phyloP scores from a whole-genome alignment of 2,113 vertebrate species.

The Amphiprion ocellaris region DNA sequence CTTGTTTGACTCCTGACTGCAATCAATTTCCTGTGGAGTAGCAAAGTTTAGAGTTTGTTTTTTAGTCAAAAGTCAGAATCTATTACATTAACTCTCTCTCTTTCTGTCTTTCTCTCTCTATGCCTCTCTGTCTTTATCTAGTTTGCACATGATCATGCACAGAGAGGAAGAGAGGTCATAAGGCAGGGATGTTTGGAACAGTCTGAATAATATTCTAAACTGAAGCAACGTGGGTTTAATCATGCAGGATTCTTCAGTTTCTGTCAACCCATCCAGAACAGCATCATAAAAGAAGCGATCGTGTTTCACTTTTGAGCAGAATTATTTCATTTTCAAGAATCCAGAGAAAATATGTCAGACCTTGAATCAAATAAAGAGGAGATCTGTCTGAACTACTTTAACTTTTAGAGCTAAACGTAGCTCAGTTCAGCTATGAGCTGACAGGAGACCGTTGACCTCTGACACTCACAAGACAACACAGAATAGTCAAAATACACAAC shows the following conservation, averaged over 20 bases:
- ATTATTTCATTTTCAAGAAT: conserved; percentile 22
- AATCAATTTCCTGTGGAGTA: conserved; percentile 56
- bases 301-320: conserved; percentile 31
- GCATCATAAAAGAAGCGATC: conserved; percentile 52
- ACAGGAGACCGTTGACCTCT: conserved; percentile 65
- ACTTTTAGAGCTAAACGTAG: not conserved
- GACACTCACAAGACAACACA: conserved; percentile 58
- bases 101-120: not conserved
- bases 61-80: conserved; percentile 41
- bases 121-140: not conserved
- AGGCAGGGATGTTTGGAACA: conserved; percentile 41
- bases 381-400: not conserved
- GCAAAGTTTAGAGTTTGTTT: conserved; percentile 41
- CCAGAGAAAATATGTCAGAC: conserved; percentile 8
- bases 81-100: conserved; percentile 6
- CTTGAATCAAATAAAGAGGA: conserved; percentile 1
- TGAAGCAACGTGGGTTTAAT: conserved; percentile 65
- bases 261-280: conserved; percentile 24
- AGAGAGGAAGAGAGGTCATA: conserved; percentile 36
- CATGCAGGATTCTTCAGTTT: conserved; percentile 37
- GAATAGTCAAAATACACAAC: conserved; percentile 30
- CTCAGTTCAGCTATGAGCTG: conserved; percentile 16
- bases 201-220: conserved; percentile 51
- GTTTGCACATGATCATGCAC: conserved; percentile 2
- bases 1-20: conserved; percentile 33